These are phyloP conservation scores for Steatocranus sp. DNA, from an alignment of 2,797 vertebrate species.

Conservation along the genomic window DNA sequence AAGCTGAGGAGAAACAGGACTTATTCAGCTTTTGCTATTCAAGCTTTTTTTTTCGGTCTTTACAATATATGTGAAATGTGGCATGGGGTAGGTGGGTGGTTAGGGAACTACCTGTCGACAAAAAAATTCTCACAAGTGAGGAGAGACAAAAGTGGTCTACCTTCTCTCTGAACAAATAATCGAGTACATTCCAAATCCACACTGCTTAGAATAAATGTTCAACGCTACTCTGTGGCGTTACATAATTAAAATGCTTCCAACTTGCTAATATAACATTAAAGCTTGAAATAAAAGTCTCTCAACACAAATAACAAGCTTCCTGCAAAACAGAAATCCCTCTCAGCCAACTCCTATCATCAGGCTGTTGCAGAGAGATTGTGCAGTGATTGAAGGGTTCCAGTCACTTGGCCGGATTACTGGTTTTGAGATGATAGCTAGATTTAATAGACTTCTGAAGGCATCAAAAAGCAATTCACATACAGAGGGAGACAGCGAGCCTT, in stretches of 20 bases:
- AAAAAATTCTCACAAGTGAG: neutral
- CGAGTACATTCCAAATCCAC: neutral
- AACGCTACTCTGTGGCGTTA: neutral
- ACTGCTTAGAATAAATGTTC: neutral
- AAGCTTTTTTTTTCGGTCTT: neutral
- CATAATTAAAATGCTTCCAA: neutral
- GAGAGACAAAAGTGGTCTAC: neutral
- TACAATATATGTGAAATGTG: neutral
- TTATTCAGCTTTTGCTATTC: neutral
- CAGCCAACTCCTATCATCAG: conserved; percentile 29
- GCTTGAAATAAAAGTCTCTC: neutral
- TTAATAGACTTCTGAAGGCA: conserved; percentile 62
- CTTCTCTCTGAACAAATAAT: neutral
- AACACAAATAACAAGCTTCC: conserved; percentile 32
- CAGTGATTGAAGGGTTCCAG: conserved; percentile 64
- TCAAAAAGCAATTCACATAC: conserved; percentile 45
- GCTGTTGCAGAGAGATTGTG: conserved; percentile 46
- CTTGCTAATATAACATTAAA: neutral
- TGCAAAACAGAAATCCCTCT: conserved; percentile 26
- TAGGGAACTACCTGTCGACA: neutral
- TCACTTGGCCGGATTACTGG: conserved; percentile 60
- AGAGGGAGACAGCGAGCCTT: conserved; percentile 6
- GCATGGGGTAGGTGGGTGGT: neutral
- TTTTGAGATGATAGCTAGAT: conserved; percentile 68
- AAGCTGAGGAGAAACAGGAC: neutral